These are phyloP conservation scores for Caenorhabditis wallacei DNA, from an alignment of 2,888 invertebrate species.

Conservation along the genomic window DNA sequence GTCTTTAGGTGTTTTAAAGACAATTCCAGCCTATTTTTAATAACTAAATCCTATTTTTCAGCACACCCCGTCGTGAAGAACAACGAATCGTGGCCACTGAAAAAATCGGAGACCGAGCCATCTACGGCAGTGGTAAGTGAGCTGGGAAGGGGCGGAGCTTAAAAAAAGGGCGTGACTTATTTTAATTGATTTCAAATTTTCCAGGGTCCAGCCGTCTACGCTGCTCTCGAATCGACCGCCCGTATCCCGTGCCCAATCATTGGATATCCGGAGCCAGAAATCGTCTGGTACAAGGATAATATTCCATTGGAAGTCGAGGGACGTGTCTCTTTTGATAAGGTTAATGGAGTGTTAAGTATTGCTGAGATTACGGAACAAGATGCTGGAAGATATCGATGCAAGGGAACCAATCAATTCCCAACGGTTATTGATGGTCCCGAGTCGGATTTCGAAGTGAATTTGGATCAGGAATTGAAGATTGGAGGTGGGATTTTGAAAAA, in stretches of 20 bases:
- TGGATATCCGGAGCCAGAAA: constrained; percentile 75
- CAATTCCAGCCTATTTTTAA: no score
- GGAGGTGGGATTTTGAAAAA: constrained; percentile 28
- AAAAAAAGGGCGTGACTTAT: constrained; percentile 58
- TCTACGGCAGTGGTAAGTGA: constrained; percentile 30
- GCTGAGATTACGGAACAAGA: constrained; percentile 66
- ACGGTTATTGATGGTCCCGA: constrained; percentile 64
- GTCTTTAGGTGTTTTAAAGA: no score
- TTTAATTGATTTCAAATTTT: no score
- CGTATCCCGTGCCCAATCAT: constrained; percentile 73
- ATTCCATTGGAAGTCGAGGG: constrained; percentile 67
- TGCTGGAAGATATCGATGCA: constrained; percentile 76
- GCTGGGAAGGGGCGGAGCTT: constrained; percentile 4
- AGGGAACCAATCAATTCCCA: constrained; percentile 75
- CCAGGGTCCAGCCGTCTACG: constrained; percentile 44
- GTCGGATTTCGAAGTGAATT: constrained; percentile 63
- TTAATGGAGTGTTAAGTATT: constrained; percentile 53
- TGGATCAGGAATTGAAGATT: constrained; percentile 64
- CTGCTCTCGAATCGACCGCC: constrained; percentile 57
- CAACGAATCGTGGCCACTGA: constrained; percentile 72
- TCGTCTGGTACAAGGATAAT: constrained; percentile 77
- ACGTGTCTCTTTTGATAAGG: constrained; percentile 39
- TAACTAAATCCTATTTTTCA: constrained; percentile 49
- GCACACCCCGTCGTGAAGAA: constrained; percentile 76
- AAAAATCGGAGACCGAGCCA: constrained; percentile 65